Evolutionary conservation across 2,888 invertebrate genomes (phyloP).

Genomic region (Brenthis hecate): DNA sequence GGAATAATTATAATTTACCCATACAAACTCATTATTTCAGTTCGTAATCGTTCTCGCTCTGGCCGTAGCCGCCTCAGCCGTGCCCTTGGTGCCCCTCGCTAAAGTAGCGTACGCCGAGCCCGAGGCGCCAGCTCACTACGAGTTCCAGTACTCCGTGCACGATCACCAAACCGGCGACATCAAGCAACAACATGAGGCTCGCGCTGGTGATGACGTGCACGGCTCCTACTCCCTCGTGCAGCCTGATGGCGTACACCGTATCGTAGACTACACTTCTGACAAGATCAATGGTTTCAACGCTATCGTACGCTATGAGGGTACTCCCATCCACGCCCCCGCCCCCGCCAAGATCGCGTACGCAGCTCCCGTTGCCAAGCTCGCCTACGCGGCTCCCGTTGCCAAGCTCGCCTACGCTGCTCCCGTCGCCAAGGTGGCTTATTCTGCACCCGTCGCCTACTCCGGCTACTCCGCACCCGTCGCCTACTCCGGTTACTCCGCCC

Average conservation of each 20-base stretch:
- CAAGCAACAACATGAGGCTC: constrained; percentile 73
- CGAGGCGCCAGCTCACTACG: constrained; percentile 68
- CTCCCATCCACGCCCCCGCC: constrained; percentile 42
- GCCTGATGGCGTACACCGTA: constrained; percentile 71
- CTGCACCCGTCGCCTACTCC: too few relatives aligned
- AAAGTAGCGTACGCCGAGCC: constrained; percentile 61
- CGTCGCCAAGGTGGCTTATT: constrained; percentile 43
- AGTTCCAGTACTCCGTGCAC: constrained; percentile 72
- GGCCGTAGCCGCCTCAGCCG: constrained; percentile 50
- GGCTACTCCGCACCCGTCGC: constrained; percentile 51
- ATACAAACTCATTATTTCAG: constrained; percentile 19
- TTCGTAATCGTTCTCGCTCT: constrained; percentile 52
- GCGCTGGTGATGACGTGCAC: constrained; percentile 68
- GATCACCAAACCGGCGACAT: constrained; percentile 71
- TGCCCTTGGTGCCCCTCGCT: constrained; percentile 49
- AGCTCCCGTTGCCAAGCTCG: constrained; percentile 50
- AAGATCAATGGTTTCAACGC: constrained; percentile 74
- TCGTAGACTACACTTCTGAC: constrained; percentile 75
- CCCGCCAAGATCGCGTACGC: constrained; percentile 49
- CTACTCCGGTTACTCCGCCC: constrained; percentile 53
- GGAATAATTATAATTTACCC: background rate
- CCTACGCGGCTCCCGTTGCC: constrained; percentile 53
- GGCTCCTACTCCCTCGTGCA: constrained; percentile 76
- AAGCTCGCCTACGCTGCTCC: constrained; percentile 47
- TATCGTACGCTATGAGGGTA: constrained; percentile 70